Conservation (phyloP, 2,888 invertebrate species). For the Acholoe squamosa region DNA sequence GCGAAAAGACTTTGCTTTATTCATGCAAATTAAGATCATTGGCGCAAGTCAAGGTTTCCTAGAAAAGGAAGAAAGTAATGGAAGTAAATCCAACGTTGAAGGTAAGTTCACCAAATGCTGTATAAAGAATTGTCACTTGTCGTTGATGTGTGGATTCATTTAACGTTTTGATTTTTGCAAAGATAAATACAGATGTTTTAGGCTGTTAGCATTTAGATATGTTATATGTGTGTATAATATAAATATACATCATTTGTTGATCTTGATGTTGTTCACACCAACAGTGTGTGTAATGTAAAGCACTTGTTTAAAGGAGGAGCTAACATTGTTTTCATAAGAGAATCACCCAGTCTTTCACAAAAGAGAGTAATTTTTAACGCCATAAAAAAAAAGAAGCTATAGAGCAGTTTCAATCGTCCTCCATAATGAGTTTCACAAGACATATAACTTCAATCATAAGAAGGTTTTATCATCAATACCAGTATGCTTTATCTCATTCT, state of each 20-base stretch:
- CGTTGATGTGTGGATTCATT: neutral
- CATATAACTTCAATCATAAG: too few species aligned
- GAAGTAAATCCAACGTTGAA: conserved; percentile 66
- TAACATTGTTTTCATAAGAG: neutral
- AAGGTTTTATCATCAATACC: too few species aligned
- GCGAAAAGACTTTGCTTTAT: conserved; percentile 82
- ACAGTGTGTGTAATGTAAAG: too few species aligned
- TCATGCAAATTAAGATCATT: conserved; percentile 81
- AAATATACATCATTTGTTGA: neutral
- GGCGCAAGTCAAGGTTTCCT: conserved; percentile 78
- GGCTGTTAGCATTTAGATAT: neutral
- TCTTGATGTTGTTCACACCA: too few species aligned
- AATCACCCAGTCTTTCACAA: too few species aligned
- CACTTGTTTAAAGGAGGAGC: too few species aligned
- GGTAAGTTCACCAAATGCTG: conserved; percentile 51
- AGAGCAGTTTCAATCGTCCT: too few species aligned
- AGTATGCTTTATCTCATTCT: too few species aligned
- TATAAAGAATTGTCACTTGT: neutral
- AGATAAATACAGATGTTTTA: neutral
- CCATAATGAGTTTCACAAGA: too few species aligned
- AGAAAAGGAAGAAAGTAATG: neutral
- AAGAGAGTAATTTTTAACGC: too few species aligned
- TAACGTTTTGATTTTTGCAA: too few species aligned
- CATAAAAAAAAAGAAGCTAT: too few species aligned
- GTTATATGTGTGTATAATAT: neutral